Conservation (phyloP, 2,797 vertebrate species). For the Gephyroberyx darwinii region DNA sequence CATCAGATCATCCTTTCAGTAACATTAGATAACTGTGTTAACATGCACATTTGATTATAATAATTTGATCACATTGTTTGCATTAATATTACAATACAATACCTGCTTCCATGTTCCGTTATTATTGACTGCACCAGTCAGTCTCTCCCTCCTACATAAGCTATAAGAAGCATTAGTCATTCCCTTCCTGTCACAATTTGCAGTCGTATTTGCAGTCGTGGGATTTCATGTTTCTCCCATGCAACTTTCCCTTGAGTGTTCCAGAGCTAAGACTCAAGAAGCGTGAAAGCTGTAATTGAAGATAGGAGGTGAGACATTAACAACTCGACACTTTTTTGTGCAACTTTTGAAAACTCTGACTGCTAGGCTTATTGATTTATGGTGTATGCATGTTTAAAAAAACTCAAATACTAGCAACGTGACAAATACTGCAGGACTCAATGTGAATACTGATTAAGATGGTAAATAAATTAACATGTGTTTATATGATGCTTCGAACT, state of each 20-base stretch:
- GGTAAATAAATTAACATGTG: neutral
- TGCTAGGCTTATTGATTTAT: neutral
- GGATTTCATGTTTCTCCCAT: conserved; percentile 28
- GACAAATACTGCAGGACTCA: neutral
- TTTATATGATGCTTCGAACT: too few species aligned
- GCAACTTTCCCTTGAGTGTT: neutral
- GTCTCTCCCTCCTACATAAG: neutral
- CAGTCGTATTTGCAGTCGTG: neutral
- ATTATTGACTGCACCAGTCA: neutral
- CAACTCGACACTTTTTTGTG: neutral
- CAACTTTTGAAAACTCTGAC: neutral
- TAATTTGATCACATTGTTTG: too few species aligned
- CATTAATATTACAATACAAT: too few species aligned
- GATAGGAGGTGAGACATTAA: neutral
- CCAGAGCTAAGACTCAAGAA: neutral
- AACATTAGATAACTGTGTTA: too few species aligned
- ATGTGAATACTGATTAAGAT: too few species aligned
- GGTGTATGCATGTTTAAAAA: neutral
- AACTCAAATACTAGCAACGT: too few species aligned
- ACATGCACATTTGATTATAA: neutral
- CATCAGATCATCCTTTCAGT: too few species aligned
- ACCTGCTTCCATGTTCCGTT: neutral
- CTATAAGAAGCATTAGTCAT: neutral
- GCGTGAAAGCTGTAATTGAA: conserved; percentile 20
- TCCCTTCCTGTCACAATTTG: neutral